These are phyloP conservation scores for Musca vetustissima DNA, from an alignment of 1,140 invertebrate genomes.

Conservation along the genomic window DNA sequence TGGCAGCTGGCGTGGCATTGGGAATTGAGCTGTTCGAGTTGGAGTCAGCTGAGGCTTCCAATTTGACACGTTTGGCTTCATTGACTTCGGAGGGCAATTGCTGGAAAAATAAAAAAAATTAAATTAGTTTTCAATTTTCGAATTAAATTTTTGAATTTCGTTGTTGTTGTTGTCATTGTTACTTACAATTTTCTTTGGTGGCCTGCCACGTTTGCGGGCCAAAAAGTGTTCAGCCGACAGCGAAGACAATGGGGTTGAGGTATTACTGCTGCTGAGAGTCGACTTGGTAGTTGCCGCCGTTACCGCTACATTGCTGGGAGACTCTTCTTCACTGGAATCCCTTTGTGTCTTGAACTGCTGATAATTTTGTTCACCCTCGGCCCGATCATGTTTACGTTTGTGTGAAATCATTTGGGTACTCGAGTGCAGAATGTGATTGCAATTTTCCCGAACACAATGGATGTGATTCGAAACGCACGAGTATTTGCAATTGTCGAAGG, in stretches of 20 bases:
- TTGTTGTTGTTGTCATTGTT: not conserved
- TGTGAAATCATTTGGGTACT: slow-evolving; percentile 97
- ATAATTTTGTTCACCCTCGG: slow-evolving; percentile 84
- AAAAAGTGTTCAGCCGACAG: slow-evolving; percentile 49
- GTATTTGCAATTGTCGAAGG: slow-evolving; percentile 86
- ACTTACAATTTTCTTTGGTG: slow-evolving; percentile 54
- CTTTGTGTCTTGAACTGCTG: slow-evolving; percentile 68
- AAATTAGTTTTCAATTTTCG: not conserved
- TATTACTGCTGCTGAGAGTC: slow-evolving; percentile 5
- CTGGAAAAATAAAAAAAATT: slow-evolving; percentile 26
- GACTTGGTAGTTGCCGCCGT: slow-evolving; percentile 16
- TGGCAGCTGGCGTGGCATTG: not conserved
- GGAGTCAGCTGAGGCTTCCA: slow-evolving; percentile 27
- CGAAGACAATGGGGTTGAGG: slow-evolving; percentile 48
- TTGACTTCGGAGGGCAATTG: slow-evolving; percentile 40
- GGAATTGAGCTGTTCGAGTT: not conserved
- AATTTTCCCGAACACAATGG: slow-evolving; percentile 94
- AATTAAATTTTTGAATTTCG: not conserved
- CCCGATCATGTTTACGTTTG: slow-evolving; percentile 94
- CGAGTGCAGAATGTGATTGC: slow-evolving; percentile 93
- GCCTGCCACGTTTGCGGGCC: slow-evolving; percentile 47
- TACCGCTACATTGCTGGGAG: slow-evolving; percentile 7
- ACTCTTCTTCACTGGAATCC: slow-evolving; percentile 31
- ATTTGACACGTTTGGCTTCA: slow-evolving; percentile 40
- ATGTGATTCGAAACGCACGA: slow-evolving; percentile 96